Evolutionary conservation across 2,797 vertebrate genomes (phyloP), one percentile per base, ranked within the genome.

Genomic region (Cuniculus paca): DNA sequence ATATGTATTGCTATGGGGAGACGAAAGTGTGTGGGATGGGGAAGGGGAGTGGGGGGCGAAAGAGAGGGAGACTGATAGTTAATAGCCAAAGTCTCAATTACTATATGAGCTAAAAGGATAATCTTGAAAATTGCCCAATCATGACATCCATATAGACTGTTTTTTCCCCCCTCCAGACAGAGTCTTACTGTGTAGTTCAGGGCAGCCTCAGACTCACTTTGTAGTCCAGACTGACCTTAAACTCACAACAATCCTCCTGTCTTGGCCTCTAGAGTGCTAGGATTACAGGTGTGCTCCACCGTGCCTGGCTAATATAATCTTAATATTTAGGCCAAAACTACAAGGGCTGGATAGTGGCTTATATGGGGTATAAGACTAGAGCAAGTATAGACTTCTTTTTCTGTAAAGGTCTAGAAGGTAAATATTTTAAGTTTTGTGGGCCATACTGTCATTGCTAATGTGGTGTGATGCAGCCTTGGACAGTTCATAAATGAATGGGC

Each of bases 401-500:
- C 63, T 85, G 13, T 78, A 84, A 84, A 92, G 65, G 12, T 26
- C 7, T 54, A 56, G 42, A 70, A 87, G 36, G 52, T 61, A 36
- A 84, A 50, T 91, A 70, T 58, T 74, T 88, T 74, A 87, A 39
- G 13, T 84, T 93, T 95, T 63, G 4, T 58, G 65, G 78, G 13
- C 42, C n/a, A 34, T 70, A 2, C 0, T 42, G 36, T 86, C 81
- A 85, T 94, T 78, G 75, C 48, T 77, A 4, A 85, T 85, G 20
- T 60, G 52, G 78, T 31, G 24, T 90, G 24, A 78, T 89, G 13
- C 52, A 70, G 63, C 65, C 39, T 45, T 39, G 88, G 74, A n/a
- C 70, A 95, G 28, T 84, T 70, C 70, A 56, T 88, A 39, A 91
- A 61, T 77, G 48, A 85, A 22, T 87, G 80, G 63, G 8, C 28